A percentile compares a stretch with the other conserved stretches of the same genome.
Conservation (phyloP, 2,113 vertebrate species). For the crab-eating macaque (Macaca fascicularis) region DNA sequence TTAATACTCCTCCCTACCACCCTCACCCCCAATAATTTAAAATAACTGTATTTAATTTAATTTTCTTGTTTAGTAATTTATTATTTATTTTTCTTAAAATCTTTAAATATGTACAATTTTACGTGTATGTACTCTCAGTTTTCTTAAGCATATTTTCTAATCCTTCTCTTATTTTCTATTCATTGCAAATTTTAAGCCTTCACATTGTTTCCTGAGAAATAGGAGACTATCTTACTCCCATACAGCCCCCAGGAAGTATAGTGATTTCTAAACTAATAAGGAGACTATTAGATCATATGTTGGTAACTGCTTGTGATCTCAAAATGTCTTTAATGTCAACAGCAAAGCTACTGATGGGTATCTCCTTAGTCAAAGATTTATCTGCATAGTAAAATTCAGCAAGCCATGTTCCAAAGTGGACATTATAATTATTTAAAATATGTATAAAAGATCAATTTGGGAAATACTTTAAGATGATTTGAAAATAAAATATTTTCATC, state of each 20-base stretch:
- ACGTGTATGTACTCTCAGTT: background rate
- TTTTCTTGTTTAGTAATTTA: background rate
- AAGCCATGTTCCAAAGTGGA: background rate
- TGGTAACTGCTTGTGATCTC: slow-evolving; percentile 19
- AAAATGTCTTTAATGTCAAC: slow-evolving; percentile 30
- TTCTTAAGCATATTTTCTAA: background rate
- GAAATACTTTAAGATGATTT: slow-evolving; percentile 5
- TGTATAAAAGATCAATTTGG: background rate
- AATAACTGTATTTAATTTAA: background rate
- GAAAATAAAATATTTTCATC: background rate
- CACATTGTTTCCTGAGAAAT: background rate
- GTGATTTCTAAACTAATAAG: slow-evolving; percentile 11
- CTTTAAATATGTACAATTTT: background rate
- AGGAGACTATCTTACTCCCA: background rate
- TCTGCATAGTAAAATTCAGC: background rate
- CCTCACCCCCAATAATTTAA: background rate
- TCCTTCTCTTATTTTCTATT: background rate
- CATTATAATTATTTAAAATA: slow-evolving; percentile 30
- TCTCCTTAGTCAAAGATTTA: slow-evolving; percentile 15
- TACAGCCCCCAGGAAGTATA: background rate
- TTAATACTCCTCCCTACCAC: background rate
- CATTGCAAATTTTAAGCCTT: background rate
- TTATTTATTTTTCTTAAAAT: background rate
- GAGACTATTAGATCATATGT: background rate
- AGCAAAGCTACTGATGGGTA: fast-evolving